These are phyloP conservation scores for Mesoligia furuncula DNA, from an alignment of 2,888 invertebrate species.

Conservation along the genomic window DNA sequence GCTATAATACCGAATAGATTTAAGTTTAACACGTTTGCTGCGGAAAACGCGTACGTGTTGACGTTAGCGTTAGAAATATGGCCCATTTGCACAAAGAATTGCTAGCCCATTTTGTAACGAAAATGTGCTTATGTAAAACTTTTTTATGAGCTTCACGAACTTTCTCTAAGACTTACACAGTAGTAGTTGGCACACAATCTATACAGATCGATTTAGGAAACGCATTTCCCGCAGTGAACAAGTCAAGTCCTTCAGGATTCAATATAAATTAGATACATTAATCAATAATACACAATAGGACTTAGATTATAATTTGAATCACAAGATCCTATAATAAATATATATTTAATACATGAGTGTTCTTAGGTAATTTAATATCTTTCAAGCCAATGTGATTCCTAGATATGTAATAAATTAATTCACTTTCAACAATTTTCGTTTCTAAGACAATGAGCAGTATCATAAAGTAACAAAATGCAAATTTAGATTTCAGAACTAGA, in stretches of 20 bases:
- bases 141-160: background rate
- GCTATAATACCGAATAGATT: conserved; percentile 54
- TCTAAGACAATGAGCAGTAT: conserved; percentile 24
- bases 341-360: conserved; percentile 28
- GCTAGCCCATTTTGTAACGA: conserved; percentile 9
- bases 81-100: background rate
- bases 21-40: conserved; percentile 20
- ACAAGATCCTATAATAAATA: conserved; percentile 46
- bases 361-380: conserved; percentile 24
- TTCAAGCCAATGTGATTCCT: conserved; percentile 40
- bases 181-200: conserved; percentile 10
- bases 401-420: conserved; percentile 50
- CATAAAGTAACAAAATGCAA: conserved; percentile 25
- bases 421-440: conserved; percentile 35
- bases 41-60: conserved; percentile 7
- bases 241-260: conserved; percentile 23
- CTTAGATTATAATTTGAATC: conserved; percentile 59
- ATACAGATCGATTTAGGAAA: conserved; percentile 6
- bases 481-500: conserved; percentile 20
- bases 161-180: background rate
- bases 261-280: conserved; percentile 39
- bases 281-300: conserved; percentile 46
- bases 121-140: background rate
- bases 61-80: conserved; percentile 7
- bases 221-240: conserved; percentile 23